Percentiles rank a stretch among this genome's conserved stretches.
These are phyloP conservation scores for Platycercus adscitus DNA, from an alignment of 2,113 vertebrate genomes.

Conservation along the genomic window DNA sequence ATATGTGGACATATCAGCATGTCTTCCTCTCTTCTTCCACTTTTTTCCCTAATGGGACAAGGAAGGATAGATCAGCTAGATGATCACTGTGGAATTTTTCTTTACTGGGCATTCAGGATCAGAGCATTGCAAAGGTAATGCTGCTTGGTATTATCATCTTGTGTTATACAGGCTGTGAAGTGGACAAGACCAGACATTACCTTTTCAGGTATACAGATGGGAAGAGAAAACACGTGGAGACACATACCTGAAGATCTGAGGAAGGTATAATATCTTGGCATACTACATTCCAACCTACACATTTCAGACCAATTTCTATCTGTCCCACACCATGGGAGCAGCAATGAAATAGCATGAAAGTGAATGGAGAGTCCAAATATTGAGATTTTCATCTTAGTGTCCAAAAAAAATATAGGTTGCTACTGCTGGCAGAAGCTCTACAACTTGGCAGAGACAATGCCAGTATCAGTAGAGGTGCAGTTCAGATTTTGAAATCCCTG, in stretches of 20 bases:
- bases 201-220: neutral
- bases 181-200: neutral
- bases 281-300: neutral
- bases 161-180: neutral
- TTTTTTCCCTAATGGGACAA: neutral
- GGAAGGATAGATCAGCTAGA: neutral
- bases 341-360: neutral
- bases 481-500: neutral
- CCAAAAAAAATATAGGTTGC: neutral
- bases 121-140: neutral
- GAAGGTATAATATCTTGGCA: fast-evolving
- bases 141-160: neutral
- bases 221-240: neutral
- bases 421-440: neutral
- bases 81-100: neutral
- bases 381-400: neutral
- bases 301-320: neutral
- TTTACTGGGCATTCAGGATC: neutral
- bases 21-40: neutral
- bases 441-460: neutral
- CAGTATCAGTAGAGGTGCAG: neutral
- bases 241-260: neutral
- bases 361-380: neutral
- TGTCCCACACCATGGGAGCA: neutral
- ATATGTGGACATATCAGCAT: neutral